Percentiles rank a stretch among this genome's conserved stretches.
Conservation (phyloP, 2,113 vertebrate genomes). For the Melanostigma gelatinosum region DNA sequence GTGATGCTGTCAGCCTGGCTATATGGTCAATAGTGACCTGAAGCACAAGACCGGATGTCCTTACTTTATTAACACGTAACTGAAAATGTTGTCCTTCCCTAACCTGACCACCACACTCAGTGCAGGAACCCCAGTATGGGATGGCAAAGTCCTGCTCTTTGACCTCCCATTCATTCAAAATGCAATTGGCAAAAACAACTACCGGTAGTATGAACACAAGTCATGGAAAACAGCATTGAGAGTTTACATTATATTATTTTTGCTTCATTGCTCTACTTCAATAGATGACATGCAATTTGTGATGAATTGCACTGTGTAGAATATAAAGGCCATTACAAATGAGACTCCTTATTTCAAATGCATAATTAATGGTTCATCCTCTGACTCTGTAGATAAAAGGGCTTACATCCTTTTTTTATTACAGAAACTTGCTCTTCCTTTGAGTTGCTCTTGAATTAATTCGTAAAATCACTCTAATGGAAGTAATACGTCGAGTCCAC, state of each 20-base stretch:
- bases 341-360: constrained; percentile 14
- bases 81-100: not conserved
- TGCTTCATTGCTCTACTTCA: not conserved
- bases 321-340: constrained; percentile 30
- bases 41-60: not conserved
- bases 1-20: not conserved
- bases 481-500: not conserved
- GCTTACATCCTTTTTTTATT: constrained; percentile 4
- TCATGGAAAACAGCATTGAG: not conserved
- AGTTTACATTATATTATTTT: not conserved
- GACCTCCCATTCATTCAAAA: not conserved
- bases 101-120: not conserved
- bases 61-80: not conserved
- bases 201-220: not conserved
- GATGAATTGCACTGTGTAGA: not conserved
- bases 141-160: not conserved
- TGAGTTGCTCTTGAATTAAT: constrained; percentile 24
- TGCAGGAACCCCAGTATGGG: not conserved
- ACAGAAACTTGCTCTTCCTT: not conserved
- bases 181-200: not conserved
- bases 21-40: not conserved
- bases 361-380: constrained; percentile 30
- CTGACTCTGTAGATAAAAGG: not conserved
- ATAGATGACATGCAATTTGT: not conserved
- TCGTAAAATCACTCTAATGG: not conserved